These are phyloP conservation scores for Lanius ludovicianus DNA, from an alignment of 2,113 vertebrate species.

Conservation along the genomic window DNA sequence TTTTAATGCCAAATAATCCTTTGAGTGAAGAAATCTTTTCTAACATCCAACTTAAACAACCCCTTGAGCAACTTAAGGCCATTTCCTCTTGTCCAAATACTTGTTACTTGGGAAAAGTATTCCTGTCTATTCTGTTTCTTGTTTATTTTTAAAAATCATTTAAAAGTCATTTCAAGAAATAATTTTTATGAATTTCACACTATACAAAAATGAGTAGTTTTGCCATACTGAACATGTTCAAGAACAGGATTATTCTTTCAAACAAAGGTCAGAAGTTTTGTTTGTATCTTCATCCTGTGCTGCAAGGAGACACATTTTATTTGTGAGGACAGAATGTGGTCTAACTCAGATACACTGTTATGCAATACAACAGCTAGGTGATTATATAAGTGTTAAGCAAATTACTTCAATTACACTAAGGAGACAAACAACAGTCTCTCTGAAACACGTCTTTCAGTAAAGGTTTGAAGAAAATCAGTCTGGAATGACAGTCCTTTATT, in stretches of 20 bases:
- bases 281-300: not conserved
- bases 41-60: not conserved
- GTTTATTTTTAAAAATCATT: not conserved
- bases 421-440: not conserved
- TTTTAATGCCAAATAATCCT: accelerated
- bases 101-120: not conserved
- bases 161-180: not conserved
- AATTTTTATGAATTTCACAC: not conserved
- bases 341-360: not conserved
- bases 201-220: not conserved
- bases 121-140: not conserved
- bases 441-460: not conserved
- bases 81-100: not conserved
- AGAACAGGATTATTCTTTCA: not conserved
- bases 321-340: not conserved
- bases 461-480: not conserved
- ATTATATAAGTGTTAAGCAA: not conserved
- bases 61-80: not conserved
- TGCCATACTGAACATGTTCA: not conserved
- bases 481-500: not conserved
- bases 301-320: not conserved
- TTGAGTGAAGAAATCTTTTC: not conserved
- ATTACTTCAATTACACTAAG: not conserved
- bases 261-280: not conserved
- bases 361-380: not conserved